Evolutionary conservation across 2,888 invertebrate species (phyloP), one percentile per base, ranked within the genome.

Genomic region (Bhutanitis thaidina): DNA sequence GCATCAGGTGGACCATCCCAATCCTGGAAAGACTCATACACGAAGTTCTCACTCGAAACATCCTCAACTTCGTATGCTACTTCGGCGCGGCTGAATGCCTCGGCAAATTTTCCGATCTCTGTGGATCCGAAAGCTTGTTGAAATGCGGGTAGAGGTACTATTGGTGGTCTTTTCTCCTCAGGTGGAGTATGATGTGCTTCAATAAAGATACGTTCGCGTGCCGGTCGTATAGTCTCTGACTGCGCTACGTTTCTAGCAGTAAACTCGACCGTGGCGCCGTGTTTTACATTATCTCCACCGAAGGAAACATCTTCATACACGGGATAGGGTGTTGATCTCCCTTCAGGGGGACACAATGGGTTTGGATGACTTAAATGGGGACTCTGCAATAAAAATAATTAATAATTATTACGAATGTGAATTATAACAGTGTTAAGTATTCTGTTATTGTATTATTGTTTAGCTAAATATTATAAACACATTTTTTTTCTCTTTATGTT

Each of bases 71-170:
- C 88, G 34, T 80, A 77, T 14, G 87, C 90, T 27, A 86, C 83
- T 64, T 92, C 91, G 57, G 91, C 87, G 57, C 91, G 91, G 54
- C 91, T 91, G 73, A 94, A 94, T 45, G 92, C 93, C 67, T 94
- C 94, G 5, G 94, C 93, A 64, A 95, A 96, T 58, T 94, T 92
- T n/a, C 96, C 96, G 58, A 96, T 94, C 80, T 95, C 96, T 16
- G 96, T 96, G 25, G 95, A 94, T 20, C 96, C 96, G 73, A 96
- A 96, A 0, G 96, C 95, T 81, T 95, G 95, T 72, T 95, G 95
- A 71, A 96, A 96, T 39, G 95, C 95, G 5, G 95, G 95, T 53
- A 95, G 76, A 5, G 95, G 94, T 49, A 91, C 88, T n/a, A 87
- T 71, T 1, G 86, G 85, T 16, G 84, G 84, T 14, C 79, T 76